Conservation (phyloP, 1,140 invertebrate species). For the Papilio aristodemus region DNA sequence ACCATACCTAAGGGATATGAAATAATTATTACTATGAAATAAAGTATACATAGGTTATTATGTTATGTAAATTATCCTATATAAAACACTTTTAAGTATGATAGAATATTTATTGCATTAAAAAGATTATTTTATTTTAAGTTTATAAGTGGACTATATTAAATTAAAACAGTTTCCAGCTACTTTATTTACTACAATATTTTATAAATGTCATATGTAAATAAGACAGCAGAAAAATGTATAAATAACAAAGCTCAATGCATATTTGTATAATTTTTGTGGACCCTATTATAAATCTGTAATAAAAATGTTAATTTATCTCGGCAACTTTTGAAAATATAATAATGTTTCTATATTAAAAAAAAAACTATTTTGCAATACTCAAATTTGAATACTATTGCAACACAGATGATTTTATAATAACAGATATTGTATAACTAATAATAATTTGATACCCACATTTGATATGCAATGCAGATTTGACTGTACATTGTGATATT, state of each 20-base stretch:
- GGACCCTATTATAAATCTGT: too few species aligned
- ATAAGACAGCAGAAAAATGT: too few species aligned
- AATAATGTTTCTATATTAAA: too few species aligned
- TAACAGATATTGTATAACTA: not conserved
- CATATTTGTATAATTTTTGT: too few species aligned
- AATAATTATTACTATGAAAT: not conserved
- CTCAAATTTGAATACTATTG: not conserved
- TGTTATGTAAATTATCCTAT: not conserved
- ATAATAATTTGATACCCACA: conserved; percentile 9
- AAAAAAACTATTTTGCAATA: not conserved
- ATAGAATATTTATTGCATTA: not conserved
- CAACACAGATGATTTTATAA: not conserved
- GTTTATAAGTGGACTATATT: not conserved
- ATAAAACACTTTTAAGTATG: not conserved
- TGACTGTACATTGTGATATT: conserved; percentile 9
- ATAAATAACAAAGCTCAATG: too few species aligned
- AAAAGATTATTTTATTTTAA: not conserved
- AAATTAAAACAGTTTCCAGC: not conserved
- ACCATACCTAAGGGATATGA: conserved; percentile 1
- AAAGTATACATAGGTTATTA: not conserved
- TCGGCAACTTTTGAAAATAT: too few species aligned
- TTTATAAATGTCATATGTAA: too few species aligned
- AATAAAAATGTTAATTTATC: too few species aligned
- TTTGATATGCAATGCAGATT: not conserved
- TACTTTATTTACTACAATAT: too few species aligned